phyloP scores from a whole-genome alignment of 1,140 invertebrate species.

The Chironomus striatipennis region DNA sequence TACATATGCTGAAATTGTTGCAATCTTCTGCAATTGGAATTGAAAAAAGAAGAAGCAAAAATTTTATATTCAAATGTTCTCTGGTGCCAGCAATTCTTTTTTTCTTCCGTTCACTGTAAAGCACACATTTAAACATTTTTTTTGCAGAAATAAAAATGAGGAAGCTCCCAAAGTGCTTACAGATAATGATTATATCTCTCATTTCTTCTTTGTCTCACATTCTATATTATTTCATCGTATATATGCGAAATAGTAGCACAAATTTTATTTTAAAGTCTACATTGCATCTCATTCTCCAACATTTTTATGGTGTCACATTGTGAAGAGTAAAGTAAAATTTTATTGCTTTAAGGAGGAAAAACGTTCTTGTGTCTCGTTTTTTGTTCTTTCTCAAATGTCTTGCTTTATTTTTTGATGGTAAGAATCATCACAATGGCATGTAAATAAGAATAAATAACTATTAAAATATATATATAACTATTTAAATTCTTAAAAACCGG shows the following conservation, averaged over 20 bases:
- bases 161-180: conserved; percentile 5
- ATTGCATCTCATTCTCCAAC: background rate
- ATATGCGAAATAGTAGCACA: too few relatives aligned
- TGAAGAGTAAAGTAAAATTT: background rate
- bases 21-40: too few relatives aligned
- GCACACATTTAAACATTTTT: conserved; percentile 9
- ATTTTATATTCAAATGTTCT: background rate
- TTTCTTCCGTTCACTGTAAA: background rate
- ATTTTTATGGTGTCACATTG: background rate
- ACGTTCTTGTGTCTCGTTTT: background rate
- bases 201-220: background rate
- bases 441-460: conserved; percentile 3
- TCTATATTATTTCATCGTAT: too few relatives aligned
- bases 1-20: too few relatives aligned
- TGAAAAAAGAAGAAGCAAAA: too few relatives aligned
- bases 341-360: background rate
- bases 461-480: background rate
- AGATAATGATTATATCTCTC: conserved; percentile 3
- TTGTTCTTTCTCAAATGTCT: background rate
- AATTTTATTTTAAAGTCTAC: too few relatives aligned
- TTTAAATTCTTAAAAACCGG: too few relatives aligned
- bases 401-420: background rate
- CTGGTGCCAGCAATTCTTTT: background rate
- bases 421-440: background rate
- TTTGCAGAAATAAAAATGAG: background rate